Conservation (phyloP, 2,888 invertebrate species). For the Rhamnusium bicolor region DNA sequence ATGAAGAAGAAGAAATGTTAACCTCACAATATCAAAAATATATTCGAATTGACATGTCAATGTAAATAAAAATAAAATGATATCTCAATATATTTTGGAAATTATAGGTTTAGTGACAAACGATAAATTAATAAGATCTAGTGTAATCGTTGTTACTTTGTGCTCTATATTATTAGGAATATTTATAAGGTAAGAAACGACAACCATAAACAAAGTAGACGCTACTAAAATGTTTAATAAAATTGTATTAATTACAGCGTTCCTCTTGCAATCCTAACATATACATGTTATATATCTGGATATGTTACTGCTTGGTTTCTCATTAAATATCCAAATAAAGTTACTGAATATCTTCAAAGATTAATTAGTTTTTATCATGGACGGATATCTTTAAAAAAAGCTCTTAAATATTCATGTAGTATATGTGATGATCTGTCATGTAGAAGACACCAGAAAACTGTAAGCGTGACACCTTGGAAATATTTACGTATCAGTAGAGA, state of each 20-base stretch:
- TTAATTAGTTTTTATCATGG: slow-evolving; percentile 62
- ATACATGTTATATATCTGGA: slow-evolving; percentile 68
- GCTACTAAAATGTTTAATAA: too few relatives aligned
- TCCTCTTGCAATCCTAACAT: slow-evolving; percentile 65
- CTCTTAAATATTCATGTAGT: slow-evolving; percentile 69
- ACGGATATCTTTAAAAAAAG: slow-evolving; percentile 50
- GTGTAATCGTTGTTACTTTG: slow-evolving; percentile 47
- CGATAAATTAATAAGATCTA: slow-evolving; percentile 56
- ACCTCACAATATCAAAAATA: too few relatives aligned
- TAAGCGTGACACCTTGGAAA: slow-evolving; percentile 77
- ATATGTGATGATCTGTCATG: slow-evolving; percentile 77
- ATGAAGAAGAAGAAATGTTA: too few relatives aligned
- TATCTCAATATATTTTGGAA: slow-evolving; percentile 47
- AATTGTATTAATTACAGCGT: slow-evolving; percentile 61
- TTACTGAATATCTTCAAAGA: slow-evolving; percentile 61
- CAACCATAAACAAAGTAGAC: neutral
- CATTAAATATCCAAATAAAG: slow-evolving; percentile 65
- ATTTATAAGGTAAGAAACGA: slow-evolving; percentile 40
- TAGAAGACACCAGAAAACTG: slow-evolving; percentile 73
- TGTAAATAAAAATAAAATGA: too few relatives aligned
- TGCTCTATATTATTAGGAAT: slow-evolving; percentile 36
- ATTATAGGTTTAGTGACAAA: slow-evolving; percentile 50
- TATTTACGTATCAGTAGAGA: slow-evolving; percentile 79
- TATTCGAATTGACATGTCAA: too few relatives aligned
- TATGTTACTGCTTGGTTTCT: slow-evolving; percentile 68